Evolutionary conservation across 2,797 vertebrate species (phyloP).

Genomic region (Alouatta caraya): DNA sequence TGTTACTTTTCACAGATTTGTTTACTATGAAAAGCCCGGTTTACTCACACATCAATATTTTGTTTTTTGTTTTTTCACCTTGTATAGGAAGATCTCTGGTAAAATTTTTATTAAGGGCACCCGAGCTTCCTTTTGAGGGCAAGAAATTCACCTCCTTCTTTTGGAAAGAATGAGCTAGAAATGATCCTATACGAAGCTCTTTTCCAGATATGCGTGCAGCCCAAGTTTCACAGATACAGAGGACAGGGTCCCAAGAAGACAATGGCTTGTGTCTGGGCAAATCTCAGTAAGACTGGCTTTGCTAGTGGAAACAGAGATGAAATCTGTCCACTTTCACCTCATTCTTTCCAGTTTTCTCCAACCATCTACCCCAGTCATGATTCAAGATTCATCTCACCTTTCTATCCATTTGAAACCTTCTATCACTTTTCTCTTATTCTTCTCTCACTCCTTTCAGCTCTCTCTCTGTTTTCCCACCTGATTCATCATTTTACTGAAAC

Average conservation of each 20-base stretch:
- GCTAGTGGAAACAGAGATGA: background rate
- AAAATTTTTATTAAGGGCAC: background rate
- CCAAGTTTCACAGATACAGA: background rate
- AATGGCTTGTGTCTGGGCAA: rapidly evolving
- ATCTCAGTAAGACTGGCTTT: background rate
- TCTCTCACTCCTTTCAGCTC: background rate
- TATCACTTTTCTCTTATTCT: background rate
- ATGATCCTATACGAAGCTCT: background rate
- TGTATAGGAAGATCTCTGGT: background rate
- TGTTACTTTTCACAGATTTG: background rate
- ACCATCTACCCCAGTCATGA: background rate
- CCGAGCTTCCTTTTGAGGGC: background rate
- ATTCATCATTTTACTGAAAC: background rate
- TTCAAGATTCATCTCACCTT: background rate
- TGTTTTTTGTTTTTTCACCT: background rate
- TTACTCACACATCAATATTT: background rate
- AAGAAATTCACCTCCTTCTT: background rate
- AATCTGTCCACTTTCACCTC: too few relatives aligned
- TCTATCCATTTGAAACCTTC: background rate
- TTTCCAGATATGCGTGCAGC: background rate
- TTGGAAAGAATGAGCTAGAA: background rate
- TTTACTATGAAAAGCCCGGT: background rate
- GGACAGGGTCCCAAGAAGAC: background rate
- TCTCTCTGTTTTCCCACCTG: background rate
- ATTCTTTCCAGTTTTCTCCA: background rate